Conservation (phyloP, 2,888 invertebrate genomes). For the Exephanes ischioxanthus region DNA sequence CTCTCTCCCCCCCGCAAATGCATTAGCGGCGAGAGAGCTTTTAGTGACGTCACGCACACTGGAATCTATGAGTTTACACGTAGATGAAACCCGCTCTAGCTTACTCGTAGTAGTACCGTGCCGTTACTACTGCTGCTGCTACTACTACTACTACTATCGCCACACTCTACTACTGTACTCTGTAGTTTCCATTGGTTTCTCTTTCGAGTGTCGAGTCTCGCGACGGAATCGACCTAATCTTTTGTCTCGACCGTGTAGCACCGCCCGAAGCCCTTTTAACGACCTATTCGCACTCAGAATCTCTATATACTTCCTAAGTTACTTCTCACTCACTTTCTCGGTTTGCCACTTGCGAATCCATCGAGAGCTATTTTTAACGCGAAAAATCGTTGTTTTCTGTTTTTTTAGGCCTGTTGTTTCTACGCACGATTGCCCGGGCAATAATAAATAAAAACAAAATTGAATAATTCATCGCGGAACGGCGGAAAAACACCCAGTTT, state of each 20-base stretch:
- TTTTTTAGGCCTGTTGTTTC: slow-evolving; percentile 34
- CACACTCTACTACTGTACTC: slow-evolving; percentile 15
- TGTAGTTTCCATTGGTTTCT: slow-evolving; percentile 44
- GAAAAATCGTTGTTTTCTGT: slow-evolving; percentile 9
- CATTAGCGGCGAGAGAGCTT: slow-evolving; percentile 83
- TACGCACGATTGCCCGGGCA: background rate
- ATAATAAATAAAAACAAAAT: background rate
- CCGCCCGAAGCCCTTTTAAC: slow-evolving; percentile 72
- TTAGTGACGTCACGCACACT: slow-evolving; percentile 80
- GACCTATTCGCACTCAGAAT: slow-evolving; percentile 69
- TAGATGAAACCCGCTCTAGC: slow-evolving; percentile 24
- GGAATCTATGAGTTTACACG: slow-evolving; percentile 44
- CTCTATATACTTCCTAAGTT: slow-evolving; percentile 53
- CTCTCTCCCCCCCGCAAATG: slow-evolving; percentile 78
- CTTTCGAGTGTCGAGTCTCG: slow-evolving; percentile 55
- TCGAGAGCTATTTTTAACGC: slow-evolving; percentile 18
- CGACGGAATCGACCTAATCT: slow-evolving; percentile 76
- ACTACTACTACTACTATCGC: slow-evolving; percentile 24
- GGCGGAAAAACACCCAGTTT: background rate
- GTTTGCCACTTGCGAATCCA: slow-evolving; percentile 19
- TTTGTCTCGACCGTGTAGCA: slow-evolving; percentile 74
- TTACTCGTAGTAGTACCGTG: slow-evolving; percentile 23
- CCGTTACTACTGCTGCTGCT: slow-evolving; percentile 23
- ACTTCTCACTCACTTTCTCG: slow-evolving; percentile 46
- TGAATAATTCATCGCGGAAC: background rate